Evolutionary conservation across 2,797 vertebrate species (phyloP).

Genomic region (Sebastolobus alascanus): DNA sequence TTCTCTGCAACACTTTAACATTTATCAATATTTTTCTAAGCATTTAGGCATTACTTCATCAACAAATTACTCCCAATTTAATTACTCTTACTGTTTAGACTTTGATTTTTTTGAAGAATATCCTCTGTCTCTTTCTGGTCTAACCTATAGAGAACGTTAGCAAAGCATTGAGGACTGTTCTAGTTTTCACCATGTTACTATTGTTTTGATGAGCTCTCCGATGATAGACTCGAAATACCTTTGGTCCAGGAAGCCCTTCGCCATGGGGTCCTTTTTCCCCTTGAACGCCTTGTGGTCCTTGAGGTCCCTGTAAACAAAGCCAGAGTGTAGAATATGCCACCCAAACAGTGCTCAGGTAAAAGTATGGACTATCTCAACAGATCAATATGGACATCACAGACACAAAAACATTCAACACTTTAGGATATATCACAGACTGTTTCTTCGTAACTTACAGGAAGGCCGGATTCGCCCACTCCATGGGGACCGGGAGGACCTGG

Average conservation of each 20-base stretch:
- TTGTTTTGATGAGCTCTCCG: slow-evolving; percentile 6
- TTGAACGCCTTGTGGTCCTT: slow-evolving; percentile 91
- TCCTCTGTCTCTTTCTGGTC: background rate
- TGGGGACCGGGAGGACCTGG: slow-evolving; percentile 88
- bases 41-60: background rate
- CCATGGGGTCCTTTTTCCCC: slow-evolving; percentile 90
- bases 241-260: slow-evolving; percentile 91
- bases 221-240: slow-evolving; percentile 82
- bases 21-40: background rate
- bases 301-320: slow-evolving; percentile 88
- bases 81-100: background rate
- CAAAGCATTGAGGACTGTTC: background rate
- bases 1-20: background rate
- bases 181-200: background rate
- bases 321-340: slow-evolving; percentile 5
- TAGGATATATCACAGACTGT: background rate
- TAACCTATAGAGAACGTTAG: background rate
- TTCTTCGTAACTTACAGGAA: slow-evolving; percentile 83
- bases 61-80: background rate
- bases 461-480: slow-evolving; percentile 90
- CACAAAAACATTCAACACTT: background rate
- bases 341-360: background rate
- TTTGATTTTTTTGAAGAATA: background rate
- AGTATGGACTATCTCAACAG: background rate
- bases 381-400: background rate